phyloP scores from a whole-genome alignment of 64 coral and sea anemone genomes.

The Exaiptasia diaphana region DNA sequence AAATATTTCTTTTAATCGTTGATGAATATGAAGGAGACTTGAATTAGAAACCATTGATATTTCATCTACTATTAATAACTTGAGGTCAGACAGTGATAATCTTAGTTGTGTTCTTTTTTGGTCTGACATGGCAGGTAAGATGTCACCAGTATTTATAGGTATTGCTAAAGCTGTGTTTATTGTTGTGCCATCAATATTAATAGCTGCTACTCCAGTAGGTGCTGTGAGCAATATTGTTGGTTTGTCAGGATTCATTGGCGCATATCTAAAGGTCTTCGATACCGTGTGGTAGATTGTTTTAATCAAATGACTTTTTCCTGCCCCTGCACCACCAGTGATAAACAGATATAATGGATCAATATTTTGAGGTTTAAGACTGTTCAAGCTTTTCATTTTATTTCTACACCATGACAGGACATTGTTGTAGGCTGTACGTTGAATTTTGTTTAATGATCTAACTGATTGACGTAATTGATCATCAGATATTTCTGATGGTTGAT shows the following conservation, averaged over 20 bases:
- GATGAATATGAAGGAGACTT: constrained; percentile 41
- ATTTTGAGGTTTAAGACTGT: constrained; percentile 4
- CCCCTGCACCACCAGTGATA: constrained; percentile 50
- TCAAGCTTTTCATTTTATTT: constrained; percentile 40
- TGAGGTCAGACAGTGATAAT: constrained; percentile 4
- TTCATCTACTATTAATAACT: constrained; percentile 33
- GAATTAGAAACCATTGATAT: constrained; percentile 60
- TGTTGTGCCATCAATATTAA: constrained; percentile 46
- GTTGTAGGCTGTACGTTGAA: constrained; percentile 14
- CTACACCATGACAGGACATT: constrained; percentile 24
- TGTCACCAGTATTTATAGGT: constrained; percentile 23
- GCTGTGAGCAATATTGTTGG: constrained; percentile 30
- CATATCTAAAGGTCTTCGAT: not conserved
- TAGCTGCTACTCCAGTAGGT: constrained; percentile 54
- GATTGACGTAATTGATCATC: constrained; percentile 30
- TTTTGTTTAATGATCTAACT: constrained; percentile 32
- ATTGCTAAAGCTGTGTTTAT: constrained; percentile 57
- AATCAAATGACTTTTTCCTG: constrained; percentile 24
- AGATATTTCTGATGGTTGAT: constrained; percentile 46
- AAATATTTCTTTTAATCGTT: constrained; percentile 57
- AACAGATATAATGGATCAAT: not conserved
- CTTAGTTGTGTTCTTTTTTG: constrained; percentile 46
- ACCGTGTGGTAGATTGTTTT: not conserved
- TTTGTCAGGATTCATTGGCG: not conserved
- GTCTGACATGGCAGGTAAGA: constrained; percentile 55